phyloP scores from a whole-genome alignment of 2,113 vertebrate genomes.

The Saccopteryx bilineata region DNA sequence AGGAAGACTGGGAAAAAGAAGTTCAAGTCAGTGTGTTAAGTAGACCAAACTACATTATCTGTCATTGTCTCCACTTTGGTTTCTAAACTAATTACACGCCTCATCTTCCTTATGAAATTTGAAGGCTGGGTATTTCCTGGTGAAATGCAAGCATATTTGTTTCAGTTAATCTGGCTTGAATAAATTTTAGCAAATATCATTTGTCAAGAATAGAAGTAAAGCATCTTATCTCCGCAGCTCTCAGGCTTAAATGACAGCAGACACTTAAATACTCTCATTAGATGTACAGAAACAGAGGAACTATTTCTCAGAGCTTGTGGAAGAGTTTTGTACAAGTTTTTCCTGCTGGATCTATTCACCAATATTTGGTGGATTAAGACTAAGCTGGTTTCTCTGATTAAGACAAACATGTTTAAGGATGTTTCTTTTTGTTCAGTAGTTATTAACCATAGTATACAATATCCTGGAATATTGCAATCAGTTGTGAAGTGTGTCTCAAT shows the following conservation, averaged over 20 bases:
- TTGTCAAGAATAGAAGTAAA: background rate
- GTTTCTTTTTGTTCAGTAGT: background rate
- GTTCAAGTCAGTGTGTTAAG: background rate
- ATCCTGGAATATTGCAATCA: background rate
- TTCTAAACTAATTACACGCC: background rate
- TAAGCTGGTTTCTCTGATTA: background rate
- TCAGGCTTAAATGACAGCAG: background rate
- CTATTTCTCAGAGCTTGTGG: background rate
- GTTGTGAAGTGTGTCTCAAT: background rate
- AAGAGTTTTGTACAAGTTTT: background rate
- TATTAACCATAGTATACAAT: background rate
- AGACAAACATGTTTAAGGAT: background rate
- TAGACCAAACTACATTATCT: background rate
- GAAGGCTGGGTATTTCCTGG: background rate
- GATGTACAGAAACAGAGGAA: background rate
- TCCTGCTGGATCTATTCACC: background rate
- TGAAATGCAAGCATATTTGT: background rate
- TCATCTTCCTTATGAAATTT: background rate
- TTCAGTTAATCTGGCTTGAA: background rate
- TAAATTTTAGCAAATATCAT: conserved; percentile 29
- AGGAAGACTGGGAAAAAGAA: background rate
- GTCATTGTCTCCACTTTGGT: background rate
- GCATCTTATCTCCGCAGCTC: background rate
- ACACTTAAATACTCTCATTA: conserved; percentile 12
- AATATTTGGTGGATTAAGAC: background rate